A percentile compares a stretch with the other conserved stretches of the same genome.
Evolutionary conservation across 2,888 invertebrate species (phyloP).

Genomic region (Erannis defoliaria): DNA sequence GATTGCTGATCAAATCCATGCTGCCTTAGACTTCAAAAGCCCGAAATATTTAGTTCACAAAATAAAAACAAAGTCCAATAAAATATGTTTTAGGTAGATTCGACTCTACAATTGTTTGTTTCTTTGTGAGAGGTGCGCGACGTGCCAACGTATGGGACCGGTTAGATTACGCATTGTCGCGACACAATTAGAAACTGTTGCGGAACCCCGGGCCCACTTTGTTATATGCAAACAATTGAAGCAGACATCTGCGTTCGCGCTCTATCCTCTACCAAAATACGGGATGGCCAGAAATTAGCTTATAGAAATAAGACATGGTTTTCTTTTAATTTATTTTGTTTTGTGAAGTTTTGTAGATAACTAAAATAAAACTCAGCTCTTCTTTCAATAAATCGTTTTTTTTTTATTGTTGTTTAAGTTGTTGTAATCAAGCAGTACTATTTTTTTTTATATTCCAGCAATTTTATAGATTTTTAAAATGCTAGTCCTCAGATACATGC

Average conservation of each 20-base stretch:
- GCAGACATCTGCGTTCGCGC: slow-evolving; percentile 76
- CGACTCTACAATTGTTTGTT: slow-evolving; percentile 54
- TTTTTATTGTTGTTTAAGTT: too few species aligned
- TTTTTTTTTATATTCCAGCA: too few species aligned
- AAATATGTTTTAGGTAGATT: neutral
- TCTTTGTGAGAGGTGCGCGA: slow-evolving; percentile 58
- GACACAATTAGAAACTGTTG: slow-evolving; percentile 85
- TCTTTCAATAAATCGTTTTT: too few species aligned
- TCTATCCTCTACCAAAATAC: slow-evolving; percentile 30
- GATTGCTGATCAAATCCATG: too few species aligned
- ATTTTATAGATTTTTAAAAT: too few species aligned
- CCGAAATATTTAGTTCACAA: neutral
- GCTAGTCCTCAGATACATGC: too few species aligned
- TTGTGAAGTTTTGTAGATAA: neutral
- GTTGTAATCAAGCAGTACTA: too few species aligned
- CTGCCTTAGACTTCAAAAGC: neutral
- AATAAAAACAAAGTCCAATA: neutral
- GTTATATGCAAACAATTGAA: slow-evolving; percentile 82
- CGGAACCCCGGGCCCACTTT: slow-evolving; percentile 74
- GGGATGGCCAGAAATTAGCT: slow-evolving; percentile 8
- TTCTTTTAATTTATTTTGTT: neutral
- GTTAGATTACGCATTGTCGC: slow-evolving; percentile 85
- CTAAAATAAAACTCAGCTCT: neutral
- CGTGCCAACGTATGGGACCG: slow-evolving; percentile 79
- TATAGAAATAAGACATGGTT: neutral